Conservation (phyloP, 2,113 vertebrate genomes). For the Oreocharis arfaki region DNA sequence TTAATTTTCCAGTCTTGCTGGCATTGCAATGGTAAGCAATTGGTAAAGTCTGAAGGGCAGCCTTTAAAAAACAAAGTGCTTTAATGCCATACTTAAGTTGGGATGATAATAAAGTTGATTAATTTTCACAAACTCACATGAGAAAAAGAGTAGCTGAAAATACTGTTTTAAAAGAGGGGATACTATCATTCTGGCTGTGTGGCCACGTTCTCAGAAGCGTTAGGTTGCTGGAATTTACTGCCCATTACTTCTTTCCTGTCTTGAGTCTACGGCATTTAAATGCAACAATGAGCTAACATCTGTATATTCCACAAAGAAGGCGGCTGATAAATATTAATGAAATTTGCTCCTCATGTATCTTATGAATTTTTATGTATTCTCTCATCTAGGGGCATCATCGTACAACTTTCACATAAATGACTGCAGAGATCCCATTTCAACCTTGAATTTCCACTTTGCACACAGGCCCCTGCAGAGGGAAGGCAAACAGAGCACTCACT, state of each 20-base stretch:
- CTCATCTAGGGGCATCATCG: slow-evolving; percentile 52
- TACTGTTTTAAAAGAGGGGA: background rate
- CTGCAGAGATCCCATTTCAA: slow-evolving; percentile 54
- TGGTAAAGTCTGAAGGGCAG: background rate
- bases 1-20: background rate
- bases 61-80: background rate
- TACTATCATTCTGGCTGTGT: background rate
- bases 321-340: slow-evolving; percentile 70
- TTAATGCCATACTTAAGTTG: background rate
- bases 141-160: background rate
- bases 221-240: slow-evolving; percentile 42
- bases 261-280: slow-evolving; percentile 55
- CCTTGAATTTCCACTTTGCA: slow-evolving; percentile 46
- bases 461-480: background rate
- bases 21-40: background rate
- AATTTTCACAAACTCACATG: background rate
- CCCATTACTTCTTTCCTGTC: slow-evolving; percentile 43
- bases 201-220: background rate
- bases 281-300: slow-evolving; percentile 62
- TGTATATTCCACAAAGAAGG: slow-evolving; percentile 60
- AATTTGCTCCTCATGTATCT: slow-evolving; percentile 52
- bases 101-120: background rate
- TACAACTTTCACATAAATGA: slow-evolving; percentile 56
- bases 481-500: slow-evolving; percentile 11
- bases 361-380: slow-evolving; percentile 65